These are phyloP conservation scores for Aromia moschata DNA, from an alignment of 2,888 invertebrate genomes.

Conservation along the genomic window DNA sequence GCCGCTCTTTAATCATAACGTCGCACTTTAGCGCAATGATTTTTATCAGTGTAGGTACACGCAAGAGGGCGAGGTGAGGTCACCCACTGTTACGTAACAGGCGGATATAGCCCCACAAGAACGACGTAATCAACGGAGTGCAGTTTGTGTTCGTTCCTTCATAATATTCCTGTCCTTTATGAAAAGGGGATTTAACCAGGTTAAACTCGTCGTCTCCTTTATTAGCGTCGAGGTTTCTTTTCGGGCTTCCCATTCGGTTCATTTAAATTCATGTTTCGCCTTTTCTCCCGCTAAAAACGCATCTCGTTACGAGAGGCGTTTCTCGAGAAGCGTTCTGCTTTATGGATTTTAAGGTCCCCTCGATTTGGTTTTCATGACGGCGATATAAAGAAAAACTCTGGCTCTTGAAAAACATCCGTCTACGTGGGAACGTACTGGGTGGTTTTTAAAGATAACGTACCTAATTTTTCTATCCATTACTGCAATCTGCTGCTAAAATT, in stretches of 20 bases:
- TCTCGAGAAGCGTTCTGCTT: no score
- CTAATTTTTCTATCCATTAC: no score
- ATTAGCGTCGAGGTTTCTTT: constrained; percentile 20
- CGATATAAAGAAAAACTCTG: no score
- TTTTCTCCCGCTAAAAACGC: background rate
- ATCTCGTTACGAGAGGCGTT: background rate
- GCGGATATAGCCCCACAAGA: constrained; percentile 10
- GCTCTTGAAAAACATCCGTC: no score
- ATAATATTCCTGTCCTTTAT: constrained; percentile 14
- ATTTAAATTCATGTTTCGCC: constrained; percentile 12
- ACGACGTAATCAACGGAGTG: constrained; percentile 24
- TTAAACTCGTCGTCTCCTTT: constrained; percentile 16
- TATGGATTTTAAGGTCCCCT: no score
- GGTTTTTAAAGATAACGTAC: no score
- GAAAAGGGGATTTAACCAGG: constrained; percentile 16
- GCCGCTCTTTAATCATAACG: no score
- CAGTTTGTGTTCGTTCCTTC: constrained; percentile 22
- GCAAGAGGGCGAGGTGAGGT: constrained; percentile 5
- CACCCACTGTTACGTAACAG: constrained; percentile 16
- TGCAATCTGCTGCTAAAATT: no score
- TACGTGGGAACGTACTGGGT: no score
- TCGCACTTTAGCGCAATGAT: no score
- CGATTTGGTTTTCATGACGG: no score
- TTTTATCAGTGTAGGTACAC: no score
- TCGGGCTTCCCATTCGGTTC: constrained; percentile 9